Evolutionary conservation across 2,113 vertebrate genomes (phyloP).

Genomic region (Dascyllus trimaculatus): DNA sequence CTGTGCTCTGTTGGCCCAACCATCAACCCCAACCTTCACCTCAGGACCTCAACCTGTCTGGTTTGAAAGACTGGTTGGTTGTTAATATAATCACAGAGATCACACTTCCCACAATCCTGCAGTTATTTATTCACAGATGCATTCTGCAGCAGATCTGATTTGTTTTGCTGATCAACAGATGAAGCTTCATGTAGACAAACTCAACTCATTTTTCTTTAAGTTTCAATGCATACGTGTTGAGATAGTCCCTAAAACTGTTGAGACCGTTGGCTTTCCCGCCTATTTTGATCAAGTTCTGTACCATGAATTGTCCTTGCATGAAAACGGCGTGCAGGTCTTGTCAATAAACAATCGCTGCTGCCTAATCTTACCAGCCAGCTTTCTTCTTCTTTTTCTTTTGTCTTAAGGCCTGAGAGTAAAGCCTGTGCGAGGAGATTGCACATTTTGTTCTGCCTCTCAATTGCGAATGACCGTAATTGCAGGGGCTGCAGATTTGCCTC

Average conservation of each 20-base stretch:
- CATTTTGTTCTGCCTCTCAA: conserved; percentile 29
- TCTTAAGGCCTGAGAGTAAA: background rate
- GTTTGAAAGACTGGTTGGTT: no score
- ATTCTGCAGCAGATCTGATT: no score
- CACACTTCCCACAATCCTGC: no score
- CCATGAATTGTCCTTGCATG: conserved; percentile 25
- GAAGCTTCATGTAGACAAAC: no score
- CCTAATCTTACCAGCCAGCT: conserved; percentile 20
- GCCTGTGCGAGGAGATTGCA: conserved; percentile 32
- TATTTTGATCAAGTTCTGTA: conserved; percentile 10
- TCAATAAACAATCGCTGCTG: conserved; percentile 74
- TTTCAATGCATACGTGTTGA: background rate
- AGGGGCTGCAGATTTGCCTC: conserved; percentile 25
- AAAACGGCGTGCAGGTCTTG: conserved; percentile 24
- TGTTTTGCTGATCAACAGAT: no score
- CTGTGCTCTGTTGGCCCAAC: background rate
- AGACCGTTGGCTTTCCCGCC: no score
- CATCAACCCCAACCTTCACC: background rate
- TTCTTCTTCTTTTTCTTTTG: conserved; percentile 20
- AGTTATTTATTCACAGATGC: no score
- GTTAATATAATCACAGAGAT: no score
- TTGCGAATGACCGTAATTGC: conserved; percentile 42
- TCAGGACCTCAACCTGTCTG: no score
- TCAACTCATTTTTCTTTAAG: background rate
- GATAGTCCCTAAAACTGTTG: background rate